These are phyloP conservation scores for Colistium nudipinnis DNA, from an alignment of 2,113 vertebrate species.

Conservation along the genomic window DNA sequence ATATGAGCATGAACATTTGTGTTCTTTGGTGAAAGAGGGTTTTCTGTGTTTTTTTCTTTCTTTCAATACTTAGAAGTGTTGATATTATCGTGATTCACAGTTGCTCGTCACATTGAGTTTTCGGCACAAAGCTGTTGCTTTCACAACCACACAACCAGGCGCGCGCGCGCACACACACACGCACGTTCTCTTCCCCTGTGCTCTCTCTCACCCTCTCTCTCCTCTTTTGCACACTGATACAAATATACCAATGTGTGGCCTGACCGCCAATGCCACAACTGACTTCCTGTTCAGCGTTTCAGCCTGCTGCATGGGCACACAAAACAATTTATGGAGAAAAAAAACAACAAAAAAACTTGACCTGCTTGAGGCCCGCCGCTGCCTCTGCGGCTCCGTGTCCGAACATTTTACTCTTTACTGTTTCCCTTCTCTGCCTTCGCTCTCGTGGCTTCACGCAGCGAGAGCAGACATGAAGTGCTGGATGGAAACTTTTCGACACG, in stretches of 20 bases:
- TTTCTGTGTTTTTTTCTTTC: background rate
- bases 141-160: conserved; percentile 34
- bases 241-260: conserved; percentile 76
- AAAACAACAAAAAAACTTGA: conserved; percentile 47
- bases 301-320: conserved; percentile 73
- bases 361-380: conserved; percentile 20
- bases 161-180: conserved; percentile 1
- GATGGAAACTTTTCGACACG: conserved; percentile 23
- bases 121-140: conserved; percentile 13
- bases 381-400: background rate
- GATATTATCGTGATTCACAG: conserved; percentile 11
- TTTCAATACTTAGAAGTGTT: conserved; percentile 7
- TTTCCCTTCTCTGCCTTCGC: too few relatives aligned
- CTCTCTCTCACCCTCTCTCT: conserved; percentile 48
- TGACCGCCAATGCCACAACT: conserved; percentile 81
- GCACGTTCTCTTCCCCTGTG: conserved; percentile 40
- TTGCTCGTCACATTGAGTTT: conserved; percentile 1
- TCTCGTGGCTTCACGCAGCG: background rate
- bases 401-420: too few relatives aligned
- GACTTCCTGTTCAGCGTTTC: conserved; percentile 83
- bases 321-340: conserved; percentile 43
- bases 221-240: conserved; percentile 70
- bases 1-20: too few relatives aligned
- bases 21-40: background rate
- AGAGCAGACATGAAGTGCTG: conserved; percentile 8